phyloP scores from a whole-genome alignment of 35 echinoderm and acorn worm genomes.

The Ptychodera flava region DNA sequence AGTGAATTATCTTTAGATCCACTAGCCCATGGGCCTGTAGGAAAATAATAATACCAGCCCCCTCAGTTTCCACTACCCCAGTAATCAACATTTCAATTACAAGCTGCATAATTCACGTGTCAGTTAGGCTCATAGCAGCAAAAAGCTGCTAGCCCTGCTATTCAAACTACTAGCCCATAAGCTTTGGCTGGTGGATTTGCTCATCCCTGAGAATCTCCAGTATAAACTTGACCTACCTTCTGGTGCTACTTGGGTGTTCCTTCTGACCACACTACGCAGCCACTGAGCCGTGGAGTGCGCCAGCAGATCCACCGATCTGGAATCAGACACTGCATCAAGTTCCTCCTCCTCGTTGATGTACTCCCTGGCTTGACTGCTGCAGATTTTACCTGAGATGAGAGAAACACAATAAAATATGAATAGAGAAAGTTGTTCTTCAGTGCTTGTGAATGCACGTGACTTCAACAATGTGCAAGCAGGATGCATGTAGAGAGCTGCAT shows the following conservation, averaged over 20 bases:
- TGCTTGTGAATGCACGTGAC: background rate
- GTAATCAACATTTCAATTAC: too few relatives aligned
- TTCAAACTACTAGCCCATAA: too few relatives aligned
- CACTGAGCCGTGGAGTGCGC: slow-evolving; percentile 33
- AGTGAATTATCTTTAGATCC: too few relatives aligned
- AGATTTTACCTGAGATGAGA: slow-evolving; percentile 49
- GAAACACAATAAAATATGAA: background rate
- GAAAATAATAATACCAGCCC: too few relatives aligned
- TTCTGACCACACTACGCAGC: slow-evolving; percentile 51
- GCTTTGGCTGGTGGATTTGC: too few relatives aligned
- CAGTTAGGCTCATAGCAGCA: too few relatives aligned
- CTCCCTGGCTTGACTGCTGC: slow-evolving; percentile 57
- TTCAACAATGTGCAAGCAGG: background rate
- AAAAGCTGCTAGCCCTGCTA: too few relatives aligned
- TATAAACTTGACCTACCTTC: slow-evolving; percentile 79
- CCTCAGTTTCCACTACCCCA: too few relatives aligned
- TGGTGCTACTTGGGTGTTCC: slow-evolving; percentile 80
- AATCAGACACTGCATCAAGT: slow-evolving; percentile 72
- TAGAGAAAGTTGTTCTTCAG: background rate
- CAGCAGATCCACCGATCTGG: slow-evolving; percentile 68
- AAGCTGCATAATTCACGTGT: too few relatives aligned
- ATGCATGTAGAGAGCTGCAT: background rate
- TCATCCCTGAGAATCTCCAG: too few relatives aligned
- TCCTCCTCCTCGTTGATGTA: slow-evolving; percentile 88
- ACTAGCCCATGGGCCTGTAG: too few relatives aligned